Conservation (phyloP, 2,888 invertebrate species). For the Campoplex nolae region DNA sequence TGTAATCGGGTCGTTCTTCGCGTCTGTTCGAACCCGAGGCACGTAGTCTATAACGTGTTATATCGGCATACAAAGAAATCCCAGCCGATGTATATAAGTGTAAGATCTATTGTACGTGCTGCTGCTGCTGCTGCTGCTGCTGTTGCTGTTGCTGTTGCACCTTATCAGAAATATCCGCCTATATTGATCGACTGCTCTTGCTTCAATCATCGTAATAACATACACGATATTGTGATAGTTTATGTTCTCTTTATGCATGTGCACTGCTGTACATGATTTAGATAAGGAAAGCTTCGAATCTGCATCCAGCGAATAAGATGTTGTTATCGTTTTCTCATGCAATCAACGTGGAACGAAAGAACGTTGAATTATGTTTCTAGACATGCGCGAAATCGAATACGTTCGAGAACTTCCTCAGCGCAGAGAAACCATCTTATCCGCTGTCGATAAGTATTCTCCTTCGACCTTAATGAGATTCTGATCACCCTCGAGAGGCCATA, state of each 20-base stretch:
- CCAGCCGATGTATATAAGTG: constrained; percentile 1
- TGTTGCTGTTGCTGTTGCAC: background rate
- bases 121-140: background rate
- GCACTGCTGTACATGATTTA: background rate
- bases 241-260: background rate
- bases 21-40: constrained; percentile 65
- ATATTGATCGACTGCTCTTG: constrained; percentile 28
- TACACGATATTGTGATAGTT: background rate
- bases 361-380: constrained; percentile 21
- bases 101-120: constrained; percentile 9
- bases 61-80: constrained; percentile 42
- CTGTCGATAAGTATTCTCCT: constrained; percentile 61
- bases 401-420: background rate
- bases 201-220: constrained; percentile 23
- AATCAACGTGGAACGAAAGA: constrained; percentile 11
- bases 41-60: constrained; percentile 4
- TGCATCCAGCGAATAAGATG: background rate
- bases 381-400: constrained; percentile 8
- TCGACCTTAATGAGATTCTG: constrained; percentile 69
- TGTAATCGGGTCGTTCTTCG: constrained; percentile 55
- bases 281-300: background rate
- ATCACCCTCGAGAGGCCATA: constrained; percentile 67
- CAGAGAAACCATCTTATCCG: constrained; percentile 45
- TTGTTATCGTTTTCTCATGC: background rate
- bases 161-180: constrained; percentile 27